Conservation (phyloP, 1,140 invertebrate genomes). For the Neodiprion virginianus region DNA sequence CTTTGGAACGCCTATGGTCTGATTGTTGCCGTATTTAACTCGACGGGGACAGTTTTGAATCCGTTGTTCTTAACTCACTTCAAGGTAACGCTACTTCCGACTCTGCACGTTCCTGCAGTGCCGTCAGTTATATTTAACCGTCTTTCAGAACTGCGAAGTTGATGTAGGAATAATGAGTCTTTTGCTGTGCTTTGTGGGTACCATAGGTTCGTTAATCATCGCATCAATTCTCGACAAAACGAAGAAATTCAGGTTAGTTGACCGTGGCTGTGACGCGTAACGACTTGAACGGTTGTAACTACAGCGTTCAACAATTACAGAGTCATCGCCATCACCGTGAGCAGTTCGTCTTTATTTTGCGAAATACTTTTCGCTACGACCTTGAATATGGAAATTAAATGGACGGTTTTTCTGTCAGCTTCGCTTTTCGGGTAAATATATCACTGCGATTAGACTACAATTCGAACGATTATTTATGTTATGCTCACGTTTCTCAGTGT, state of each 20-base stretch:
- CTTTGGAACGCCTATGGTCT: slow-evolving; percentile 70
- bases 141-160: slow-evolving; percentile 53
- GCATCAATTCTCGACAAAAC: slow-evolving; percentile 75
- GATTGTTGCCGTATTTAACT: slow-evolving; percentile 75
- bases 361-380: too few species aligned
- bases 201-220: slow-evolving; percentile 69
- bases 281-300: too few species aligned
- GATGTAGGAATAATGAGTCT: slow-evolving; percentile 70
- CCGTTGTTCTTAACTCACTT: slow-evolving; percentile 67
- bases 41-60: slow-evolving; percentile 71
- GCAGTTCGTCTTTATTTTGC: too few species aligned
- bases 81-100: slow-evolving; percentile 52
- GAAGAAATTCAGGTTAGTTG: slow-evolving; percentile 68
- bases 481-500: too few species aligned
- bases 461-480: too few species aligned
- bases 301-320: too few species aligned
- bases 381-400: slow-evolving; percentile 54
- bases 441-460: neutral
- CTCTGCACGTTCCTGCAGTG: neutral
- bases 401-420: slow-evolving; percentile 69
- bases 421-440: slow-evolving; percentile 63
- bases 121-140: neutral
- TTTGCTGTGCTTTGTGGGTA: slow-evolving; percentile 68
- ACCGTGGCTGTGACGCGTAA: slow-evolving; percentile 63
- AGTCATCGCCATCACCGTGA: too few species aligned